These are phyloP conservation scores for Maniola jurtina DNA, from an alignment of 1,140 invertebrate genomes.

Conservation along the genomic window DNA sequence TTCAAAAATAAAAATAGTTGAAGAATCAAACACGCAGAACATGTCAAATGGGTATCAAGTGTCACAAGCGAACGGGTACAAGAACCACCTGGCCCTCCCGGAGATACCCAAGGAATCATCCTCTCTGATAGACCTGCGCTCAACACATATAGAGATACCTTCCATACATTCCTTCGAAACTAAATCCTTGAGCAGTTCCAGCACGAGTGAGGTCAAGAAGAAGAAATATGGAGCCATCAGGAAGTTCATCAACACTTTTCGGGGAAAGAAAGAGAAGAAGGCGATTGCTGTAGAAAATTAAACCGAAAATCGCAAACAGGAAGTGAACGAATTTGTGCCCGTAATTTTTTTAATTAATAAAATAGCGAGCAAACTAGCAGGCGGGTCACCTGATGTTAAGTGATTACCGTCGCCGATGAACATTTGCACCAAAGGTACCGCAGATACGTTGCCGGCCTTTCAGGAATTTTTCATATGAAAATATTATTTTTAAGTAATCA, in stretches of 20 bases:
- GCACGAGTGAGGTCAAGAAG: slow-evolving; percentile 39
- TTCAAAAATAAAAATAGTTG: slow-evolving; percentile 38
- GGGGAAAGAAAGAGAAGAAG: slow-evolving; percentile 26
- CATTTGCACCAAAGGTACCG: too few species aligned
- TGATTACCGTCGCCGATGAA: too few species aligned
- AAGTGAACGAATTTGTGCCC: too few species aligned
- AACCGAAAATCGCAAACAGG: not conserved
- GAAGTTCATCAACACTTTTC: slow-evolving; percentile 22
- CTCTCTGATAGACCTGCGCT: slow-evolving; percentile 34
- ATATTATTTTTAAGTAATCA: not conserved
- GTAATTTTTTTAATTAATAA: too few species aligned
- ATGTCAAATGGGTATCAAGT: not conserved
- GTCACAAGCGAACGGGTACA: slow-evolving; percentile 11
- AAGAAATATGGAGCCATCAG: slow-evolving; percentile 35
- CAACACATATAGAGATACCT: not conserved
- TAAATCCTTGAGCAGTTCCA: slow-evolving; percentile 36
- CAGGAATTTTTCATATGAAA: not conserved
- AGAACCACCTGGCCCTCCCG: slow-evolving; percentile 30
- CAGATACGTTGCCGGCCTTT: too few species aligned
- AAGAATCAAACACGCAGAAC: slow-evolving; percentile 16
- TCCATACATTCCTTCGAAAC: slow-evolving; percentile 30
- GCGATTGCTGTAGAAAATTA: not conserved
- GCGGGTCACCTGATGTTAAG: too few species aligned
- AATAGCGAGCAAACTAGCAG: too few species aligned
- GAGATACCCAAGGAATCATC: slow-evolving; percentile 25